These are phyloP conservation scores for Alectoris magna DNA, from an alignment of 2,797 vertebrate species.

Conservation along the genomic window DNA sequence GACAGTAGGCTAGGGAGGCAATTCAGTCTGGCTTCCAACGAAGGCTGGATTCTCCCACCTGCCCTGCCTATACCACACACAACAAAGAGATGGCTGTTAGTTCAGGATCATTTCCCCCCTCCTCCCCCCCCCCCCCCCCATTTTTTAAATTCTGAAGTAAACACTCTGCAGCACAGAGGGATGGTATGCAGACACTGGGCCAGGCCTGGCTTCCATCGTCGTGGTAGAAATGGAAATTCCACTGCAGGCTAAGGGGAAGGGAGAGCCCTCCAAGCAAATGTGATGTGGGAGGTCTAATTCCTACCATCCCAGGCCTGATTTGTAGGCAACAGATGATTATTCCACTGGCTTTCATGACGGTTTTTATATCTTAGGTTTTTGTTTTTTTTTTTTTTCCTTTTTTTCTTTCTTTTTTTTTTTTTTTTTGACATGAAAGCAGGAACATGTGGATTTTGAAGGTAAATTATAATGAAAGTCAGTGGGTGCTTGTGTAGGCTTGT, in stretches of 20 bases:
- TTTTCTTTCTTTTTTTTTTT: accelerated
- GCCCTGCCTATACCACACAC: slow-evolving; percentile 21
- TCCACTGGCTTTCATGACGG: slow-evolving; percentile 33
- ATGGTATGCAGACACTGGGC: slow-evolving; percentile 44
- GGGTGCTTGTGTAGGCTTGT: slow-evolving; percentile 71
- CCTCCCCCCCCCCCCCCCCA: background rate
- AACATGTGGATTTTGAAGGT: slow-evolving; percentile 61
- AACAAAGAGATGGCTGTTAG: slow-evolving; percentile 18
- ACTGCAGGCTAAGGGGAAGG: slow-evolving; percentile 64
- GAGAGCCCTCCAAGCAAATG: slow-evolving; percentile 64
- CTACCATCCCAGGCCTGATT: slow-evolving; percentile 54
- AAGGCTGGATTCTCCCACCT: background rate
- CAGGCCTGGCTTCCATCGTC: slow-evolving; percentile 33
- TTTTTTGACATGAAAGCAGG: slow-evolving; percentile 62
- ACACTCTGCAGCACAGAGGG: background rate
- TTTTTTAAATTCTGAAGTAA: slow-evolving; percentile 43
- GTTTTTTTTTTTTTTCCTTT: background rate
- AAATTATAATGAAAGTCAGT: slow-evolving; percentile 70
- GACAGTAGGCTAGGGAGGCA: background rate
- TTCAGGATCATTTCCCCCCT: background rate
- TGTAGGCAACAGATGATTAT: slow-evolving; percentile 67
- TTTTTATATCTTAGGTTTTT: slow-evolving; percentile 12
- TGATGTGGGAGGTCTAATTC: slow-evolving; percentile 75
- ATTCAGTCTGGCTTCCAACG: background rate
- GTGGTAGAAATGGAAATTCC: slow-evolving; percentile 49